Conservation (phyloP, 35 echinoderm and acorn worm genomes). For the Amphiura filiformis region DNA sequence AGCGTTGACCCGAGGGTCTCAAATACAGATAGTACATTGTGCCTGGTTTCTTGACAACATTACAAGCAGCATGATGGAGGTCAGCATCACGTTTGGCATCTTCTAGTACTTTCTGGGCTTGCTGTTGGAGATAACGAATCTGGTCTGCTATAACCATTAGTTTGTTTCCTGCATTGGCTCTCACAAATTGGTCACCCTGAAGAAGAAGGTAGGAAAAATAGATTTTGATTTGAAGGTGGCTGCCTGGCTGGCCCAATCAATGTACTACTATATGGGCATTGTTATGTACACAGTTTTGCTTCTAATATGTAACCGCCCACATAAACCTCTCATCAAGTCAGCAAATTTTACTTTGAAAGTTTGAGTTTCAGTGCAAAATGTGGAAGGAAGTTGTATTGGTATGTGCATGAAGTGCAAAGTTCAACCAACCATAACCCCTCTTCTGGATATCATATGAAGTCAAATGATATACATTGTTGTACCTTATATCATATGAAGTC, state of each 20-base stretch:
- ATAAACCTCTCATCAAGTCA: no score
- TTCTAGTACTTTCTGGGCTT: constrained; percentile 72
- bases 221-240: background rate
- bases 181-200: constrained; percentile 93
- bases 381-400: no score
- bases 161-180: constrained; percentile 77
- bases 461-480: no score
- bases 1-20: constrained; percentile 77
- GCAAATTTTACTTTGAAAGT: no score
- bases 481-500: no score
- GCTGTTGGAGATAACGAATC: constrained; percentile 78
- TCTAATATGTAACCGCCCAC: no score
- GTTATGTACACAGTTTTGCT: no score
- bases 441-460: no score
- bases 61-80: constrained; percentile 87
- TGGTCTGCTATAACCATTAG: constrained; percentile 93
- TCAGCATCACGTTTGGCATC: constrained; percentile 93
- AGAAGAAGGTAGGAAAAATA: background rate
- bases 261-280: no score
- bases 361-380: no score
- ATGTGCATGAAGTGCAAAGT: no score
- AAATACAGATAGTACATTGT: constrained; percentile 82
- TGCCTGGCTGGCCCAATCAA: background rate
- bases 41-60: constrained; percentile 93
- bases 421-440: no score